Conservation (phyloP, 2,888 invertebrate species). For the Steinernema scapterisci region DNA sequence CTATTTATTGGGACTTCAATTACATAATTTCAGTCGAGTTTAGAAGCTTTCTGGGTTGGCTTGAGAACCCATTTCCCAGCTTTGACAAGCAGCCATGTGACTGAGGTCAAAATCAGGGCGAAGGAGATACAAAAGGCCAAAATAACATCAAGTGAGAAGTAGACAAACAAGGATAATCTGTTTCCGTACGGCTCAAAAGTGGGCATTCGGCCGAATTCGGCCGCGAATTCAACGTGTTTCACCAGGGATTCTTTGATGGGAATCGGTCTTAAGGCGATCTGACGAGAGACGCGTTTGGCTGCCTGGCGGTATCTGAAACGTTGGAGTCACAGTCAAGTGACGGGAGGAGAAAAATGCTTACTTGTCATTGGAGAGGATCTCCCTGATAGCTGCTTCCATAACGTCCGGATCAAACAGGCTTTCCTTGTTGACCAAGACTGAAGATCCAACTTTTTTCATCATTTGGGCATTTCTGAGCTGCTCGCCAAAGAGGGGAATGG, state of each 20-base stretch:
- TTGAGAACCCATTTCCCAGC: no score
- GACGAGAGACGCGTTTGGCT: conserved; percentile 40
- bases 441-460: background rate
- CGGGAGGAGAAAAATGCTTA: background rate
- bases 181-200: background rate
- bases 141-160: conserved; percentile 1
- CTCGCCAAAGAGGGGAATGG: conserved; percentile 68
- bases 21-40: no score
- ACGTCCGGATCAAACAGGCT: background rate
- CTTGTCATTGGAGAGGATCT: background rate
- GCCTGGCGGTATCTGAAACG: conserved; percentile 41
- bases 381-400: background rate
- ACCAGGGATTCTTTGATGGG: conserved; percentile 11
- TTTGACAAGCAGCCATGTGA: no score
- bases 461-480: conserved; percentile 66
- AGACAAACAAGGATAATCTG: background rate
- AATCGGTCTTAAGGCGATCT: conserved; percentile 36
- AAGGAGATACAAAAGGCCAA: no score
- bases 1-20: no score
- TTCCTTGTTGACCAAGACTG: background rate
- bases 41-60: no score
- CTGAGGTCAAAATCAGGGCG: background rate
- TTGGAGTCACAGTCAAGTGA: background rate
- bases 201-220: conserved; percentile 10
- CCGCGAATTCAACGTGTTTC: background rate